Conservation (phyloP, 2,888 invertebrate genomes). For the Harmothoe impar region DNA sequence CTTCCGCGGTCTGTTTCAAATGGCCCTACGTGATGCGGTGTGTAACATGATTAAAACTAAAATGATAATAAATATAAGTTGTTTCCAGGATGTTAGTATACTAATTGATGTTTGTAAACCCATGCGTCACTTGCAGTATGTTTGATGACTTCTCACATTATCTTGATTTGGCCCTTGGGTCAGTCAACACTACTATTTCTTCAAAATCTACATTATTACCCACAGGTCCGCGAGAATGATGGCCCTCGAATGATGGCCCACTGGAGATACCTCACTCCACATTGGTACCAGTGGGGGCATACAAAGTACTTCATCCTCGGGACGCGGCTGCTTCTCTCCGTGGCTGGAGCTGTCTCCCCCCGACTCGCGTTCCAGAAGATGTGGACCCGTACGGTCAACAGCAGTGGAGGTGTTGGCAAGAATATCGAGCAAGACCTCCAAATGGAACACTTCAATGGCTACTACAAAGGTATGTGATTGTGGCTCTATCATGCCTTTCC, state of each 20-base stretch:
- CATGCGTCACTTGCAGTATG: too few species aligned
- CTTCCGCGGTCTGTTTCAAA: neutral
- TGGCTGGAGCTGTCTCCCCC: neutral
- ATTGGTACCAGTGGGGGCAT: neutral
- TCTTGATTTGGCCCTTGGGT: too few species aligned
- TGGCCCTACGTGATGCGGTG: neutral
- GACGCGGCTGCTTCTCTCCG: neutral
- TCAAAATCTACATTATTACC: too few species aligned
- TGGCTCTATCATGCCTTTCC: neutral
- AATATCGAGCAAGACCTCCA: slow-evolving; percentile 29
- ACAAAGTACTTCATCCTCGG: slow-evolving; percentile 23
- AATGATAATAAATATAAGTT: too few species aligned
- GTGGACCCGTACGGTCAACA: neutral
- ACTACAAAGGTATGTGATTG: neutral
- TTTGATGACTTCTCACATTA: too few species aligned
- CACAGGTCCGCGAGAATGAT: slow-evolving; percentile 21
- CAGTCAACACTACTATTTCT: too few species aligned
- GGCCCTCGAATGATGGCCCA: neutral
- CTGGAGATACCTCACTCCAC: neutral
- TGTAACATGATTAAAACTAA: too few species aligned
- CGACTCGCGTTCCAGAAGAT: neutral
- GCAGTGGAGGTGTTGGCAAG: neutral
- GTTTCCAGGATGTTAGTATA: too few species aligned
- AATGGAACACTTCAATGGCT: neutral
- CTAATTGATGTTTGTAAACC: too few species aligned